Conservation (phyloP, 2,888 invertebrate genomes). For the Rhynchonema sp. region DNA sequence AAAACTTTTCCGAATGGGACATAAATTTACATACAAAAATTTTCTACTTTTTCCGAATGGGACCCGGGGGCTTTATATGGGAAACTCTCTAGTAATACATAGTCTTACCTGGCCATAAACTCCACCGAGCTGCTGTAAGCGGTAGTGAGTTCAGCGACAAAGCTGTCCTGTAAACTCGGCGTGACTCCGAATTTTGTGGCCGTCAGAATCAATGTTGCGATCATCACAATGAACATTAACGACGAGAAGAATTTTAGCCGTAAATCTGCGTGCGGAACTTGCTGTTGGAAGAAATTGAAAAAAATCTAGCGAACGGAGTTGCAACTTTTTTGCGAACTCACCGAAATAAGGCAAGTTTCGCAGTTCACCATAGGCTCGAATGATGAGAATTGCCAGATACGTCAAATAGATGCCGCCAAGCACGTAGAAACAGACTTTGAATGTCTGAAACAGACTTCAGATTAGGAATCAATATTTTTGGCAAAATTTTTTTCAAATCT, state of each 20-base stretch:
- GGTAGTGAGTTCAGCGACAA: conserved; percentile 65
- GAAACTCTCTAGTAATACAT: background rate
- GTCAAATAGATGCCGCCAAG: conserved; percentile 62
- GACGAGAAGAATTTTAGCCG: conserved; percentile 71
- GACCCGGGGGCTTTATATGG: background rate
- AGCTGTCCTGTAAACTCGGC: conserved; percentile 65
- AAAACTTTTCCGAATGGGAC: no score
- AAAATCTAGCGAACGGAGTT: background rate
- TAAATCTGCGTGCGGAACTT: conserved; percentile 47
- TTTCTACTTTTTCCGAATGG: no score
- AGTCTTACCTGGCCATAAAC: conserved; percentile 50
- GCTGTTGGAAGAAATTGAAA: background rate
- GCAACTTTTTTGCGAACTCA: conserved; percentile 34
- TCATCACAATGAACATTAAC: conserved; percentile 57
- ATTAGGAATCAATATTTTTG: background rate
- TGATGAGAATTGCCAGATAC: conserved; percentile 58
- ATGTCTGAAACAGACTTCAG: conserved; percentile 43
- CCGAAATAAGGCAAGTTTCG: conserved; percentile 94
- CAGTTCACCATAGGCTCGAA: conserved; percentile 77
- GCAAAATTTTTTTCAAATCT: no score
- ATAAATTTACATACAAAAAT: no score
- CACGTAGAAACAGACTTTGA: conserved; percentile 73
- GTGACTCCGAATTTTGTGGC: conserved; percentile 66
- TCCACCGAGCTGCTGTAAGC: conserved; percentile 77
- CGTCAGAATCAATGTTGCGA: conserved; percentile 53